Evolutionary conservation across 2,888 invertebrate species (phyloP).

Genomic region (Sminthurides aquaticus): DNA sequence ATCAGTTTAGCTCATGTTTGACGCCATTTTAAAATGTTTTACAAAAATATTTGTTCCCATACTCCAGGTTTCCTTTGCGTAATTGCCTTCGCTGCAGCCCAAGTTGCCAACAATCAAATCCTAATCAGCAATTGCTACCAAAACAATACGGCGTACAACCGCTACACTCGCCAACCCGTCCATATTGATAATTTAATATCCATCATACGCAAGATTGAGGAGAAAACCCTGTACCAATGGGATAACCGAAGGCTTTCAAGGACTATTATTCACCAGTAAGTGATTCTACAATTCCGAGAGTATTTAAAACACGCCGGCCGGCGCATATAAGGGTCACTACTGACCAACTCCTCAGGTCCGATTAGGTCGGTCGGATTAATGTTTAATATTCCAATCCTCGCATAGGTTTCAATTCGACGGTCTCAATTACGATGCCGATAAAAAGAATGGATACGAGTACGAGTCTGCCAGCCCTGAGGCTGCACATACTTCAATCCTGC

Average conservation of each 20-base stretch:
- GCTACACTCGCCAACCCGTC: conserved; percentile 39
- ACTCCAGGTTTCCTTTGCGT: too few species aligned
- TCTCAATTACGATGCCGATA: conserved; percentile 23
- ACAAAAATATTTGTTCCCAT: too few species aligned
- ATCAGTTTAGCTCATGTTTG: too few species aligned
- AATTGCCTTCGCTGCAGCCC: too few species aligned
- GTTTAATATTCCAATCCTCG: not conserved
- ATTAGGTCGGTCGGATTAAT: not conserved
- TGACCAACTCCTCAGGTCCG: not conserved
- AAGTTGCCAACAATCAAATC: too few species aligned
- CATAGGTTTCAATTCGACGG: conserved; percentile 39
- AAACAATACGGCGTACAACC: conserved; percentile 38
- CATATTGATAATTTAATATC: conserved; percentile 40
- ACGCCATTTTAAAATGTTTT: too few species aligned
- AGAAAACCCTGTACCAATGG: conserved; percentile 31
- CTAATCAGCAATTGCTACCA: too few species aligned
- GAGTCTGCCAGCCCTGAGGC: conserved; percentile 24
- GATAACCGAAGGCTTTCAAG: conserved; percentile 32
- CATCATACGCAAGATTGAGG: conserved; percentile 41
- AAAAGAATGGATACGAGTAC: conserved; percentile 28
- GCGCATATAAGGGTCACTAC: too few species aligned
- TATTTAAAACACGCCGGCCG: too few species aligned
- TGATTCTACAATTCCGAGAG: too few species aligned
- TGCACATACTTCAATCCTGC: conserved; percentile 27
- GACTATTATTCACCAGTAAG: conserved; percentile 32